Evolutionary conservation across 2,113 vertebrate species (phyloP).

Genomic region (Rhagologus leucostigma): DNA sequence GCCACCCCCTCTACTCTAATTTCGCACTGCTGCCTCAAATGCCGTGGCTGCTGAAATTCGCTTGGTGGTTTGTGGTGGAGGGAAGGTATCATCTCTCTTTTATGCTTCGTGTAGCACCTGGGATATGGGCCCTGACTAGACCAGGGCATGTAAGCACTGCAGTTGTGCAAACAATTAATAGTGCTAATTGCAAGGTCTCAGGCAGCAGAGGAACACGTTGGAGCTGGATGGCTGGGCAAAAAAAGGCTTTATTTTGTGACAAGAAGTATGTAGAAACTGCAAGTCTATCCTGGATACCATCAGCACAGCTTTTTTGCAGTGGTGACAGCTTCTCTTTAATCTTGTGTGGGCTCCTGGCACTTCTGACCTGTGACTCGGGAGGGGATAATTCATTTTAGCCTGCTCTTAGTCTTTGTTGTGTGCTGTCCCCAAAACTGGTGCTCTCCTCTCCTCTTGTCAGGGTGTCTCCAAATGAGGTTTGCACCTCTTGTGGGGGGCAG

Average conservation of each 20-base stretch:
- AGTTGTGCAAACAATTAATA: background rate
- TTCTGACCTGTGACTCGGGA: background rate
- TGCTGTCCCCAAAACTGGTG: background rate
- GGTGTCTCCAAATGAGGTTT: background rate
- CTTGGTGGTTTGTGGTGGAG: background rate
- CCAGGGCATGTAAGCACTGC: background rate
- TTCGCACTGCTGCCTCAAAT: background rate
- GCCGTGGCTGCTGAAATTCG: background rate
- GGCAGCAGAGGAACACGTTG: background rate
- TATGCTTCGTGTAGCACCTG: background rate
- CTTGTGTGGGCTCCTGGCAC: background rate
- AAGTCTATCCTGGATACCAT: no score
- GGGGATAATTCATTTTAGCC: background rate
- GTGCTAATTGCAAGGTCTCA: background rate
- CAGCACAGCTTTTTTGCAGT: background rate
- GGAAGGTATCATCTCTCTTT: background rate
- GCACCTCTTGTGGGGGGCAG: background rate
- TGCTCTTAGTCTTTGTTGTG: fast-evolving
- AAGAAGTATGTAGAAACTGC: background rate
- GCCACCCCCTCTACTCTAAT: background rate
- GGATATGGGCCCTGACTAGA: background rate
- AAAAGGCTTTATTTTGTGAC: background rate
- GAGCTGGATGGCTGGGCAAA: background rate
- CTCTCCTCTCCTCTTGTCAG: background rate
- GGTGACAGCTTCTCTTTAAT: background rate